Evolutionary conservation across 2,797 vertebrate species (phyloP), one percentile per base, ranked within the genome.

Genomic region (Sebastes steindachneri): DNA sequence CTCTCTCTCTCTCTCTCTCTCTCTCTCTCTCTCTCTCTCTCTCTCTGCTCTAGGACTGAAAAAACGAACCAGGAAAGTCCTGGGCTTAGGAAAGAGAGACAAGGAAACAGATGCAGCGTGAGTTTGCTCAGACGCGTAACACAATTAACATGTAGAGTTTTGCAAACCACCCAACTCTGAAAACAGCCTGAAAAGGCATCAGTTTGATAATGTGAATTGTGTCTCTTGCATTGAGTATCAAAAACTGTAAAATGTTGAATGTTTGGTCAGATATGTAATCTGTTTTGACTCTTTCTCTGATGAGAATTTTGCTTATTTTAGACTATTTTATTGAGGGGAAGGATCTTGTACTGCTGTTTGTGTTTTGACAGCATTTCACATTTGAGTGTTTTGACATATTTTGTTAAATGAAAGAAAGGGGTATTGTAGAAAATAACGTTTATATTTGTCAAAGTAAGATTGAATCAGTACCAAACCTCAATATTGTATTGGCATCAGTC

Each of bases 51-150:
- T 26, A 99, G 98, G 98, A 97, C 57, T 99, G 96, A 99, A 99
- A 96, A 99, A 99, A 86, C 97, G 98, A 89, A 99, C 98, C 95
- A 97, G 98, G 92, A 99, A 97, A 94, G 98, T 96, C 74, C 97
- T 99, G 93, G 97, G 97, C 78, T 97, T 99, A 96, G 96, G 98
- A 89, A 99, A 95, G 96, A 99, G 97, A 97, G 98, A 99, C 88
- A 99, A 97, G 96, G 97, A 99, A 80, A 95, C 96, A 89, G 98
- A 99, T 74, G 96, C 97, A 84, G 96, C 97, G 98, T 99, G 91
- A 95, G 98, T 97, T 64, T 66, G n/a, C 59, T 62, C 45, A 9
- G 8, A 48, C 28, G 58, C 2, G 0, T 29, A 23, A 64, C 62
- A 48, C 29, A 19, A 5, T 33, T 62, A 29, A 59, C 17, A n/a